Percentiles rank a stretch among this genome's conserved stretches.
Evolutionary conservation across 2,113 vertebrate species (phyloP).

Genomic region (Nanorana parkeri): DNA sequence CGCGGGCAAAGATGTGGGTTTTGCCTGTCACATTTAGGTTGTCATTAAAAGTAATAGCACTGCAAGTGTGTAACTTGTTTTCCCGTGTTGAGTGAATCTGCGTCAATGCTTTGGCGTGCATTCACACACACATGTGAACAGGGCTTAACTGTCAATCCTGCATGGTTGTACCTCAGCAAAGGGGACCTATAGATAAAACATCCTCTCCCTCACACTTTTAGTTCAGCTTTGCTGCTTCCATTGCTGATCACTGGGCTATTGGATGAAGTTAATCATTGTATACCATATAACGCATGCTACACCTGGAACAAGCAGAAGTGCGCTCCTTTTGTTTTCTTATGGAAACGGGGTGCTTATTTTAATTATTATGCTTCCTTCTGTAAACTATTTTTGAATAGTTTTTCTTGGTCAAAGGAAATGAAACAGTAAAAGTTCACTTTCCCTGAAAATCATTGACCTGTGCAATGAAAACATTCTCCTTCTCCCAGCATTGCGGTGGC

Average conservation of each 20-base stretch:
- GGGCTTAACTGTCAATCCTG: no score
- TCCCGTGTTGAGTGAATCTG: no score
- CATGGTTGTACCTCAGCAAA: no score
- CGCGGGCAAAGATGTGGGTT: no score
- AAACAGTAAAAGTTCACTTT: constrained; percentile 58
- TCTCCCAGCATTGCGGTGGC: constrained; percentile 51
- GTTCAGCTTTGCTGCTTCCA: no score
- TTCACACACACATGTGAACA: no score
- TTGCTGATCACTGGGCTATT: constrained; percentile 24
- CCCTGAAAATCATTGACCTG: constrained; percentile 52
- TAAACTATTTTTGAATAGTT: constrained; percentile 56
- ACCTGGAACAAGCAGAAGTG: constrained; percentile 53
- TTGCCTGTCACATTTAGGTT: no score
- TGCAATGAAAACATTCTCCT: constrained; percentile 58
- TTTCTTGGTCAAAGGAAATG: constrained; percentile 59
- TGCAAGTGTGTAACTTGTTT: no score
- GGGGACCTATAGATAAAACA: no score
- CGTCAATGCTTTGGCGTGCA: no score
- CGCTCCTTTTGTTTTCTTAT: constrained; percentile 57
- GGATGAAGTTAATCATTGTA: constrained; percentile 59
- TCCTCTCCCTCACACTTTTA: no score
- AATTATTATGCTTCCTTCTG: constrained; percentile 55
- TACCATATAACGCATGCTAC: background rate
- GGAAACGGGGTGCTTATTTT: background rate
- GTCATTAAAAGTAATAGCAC: no score